phyloP scores from a whole-genome alignment of 2,797 vertebrate genomes.

The Apogon hyalosoma region DNA sequence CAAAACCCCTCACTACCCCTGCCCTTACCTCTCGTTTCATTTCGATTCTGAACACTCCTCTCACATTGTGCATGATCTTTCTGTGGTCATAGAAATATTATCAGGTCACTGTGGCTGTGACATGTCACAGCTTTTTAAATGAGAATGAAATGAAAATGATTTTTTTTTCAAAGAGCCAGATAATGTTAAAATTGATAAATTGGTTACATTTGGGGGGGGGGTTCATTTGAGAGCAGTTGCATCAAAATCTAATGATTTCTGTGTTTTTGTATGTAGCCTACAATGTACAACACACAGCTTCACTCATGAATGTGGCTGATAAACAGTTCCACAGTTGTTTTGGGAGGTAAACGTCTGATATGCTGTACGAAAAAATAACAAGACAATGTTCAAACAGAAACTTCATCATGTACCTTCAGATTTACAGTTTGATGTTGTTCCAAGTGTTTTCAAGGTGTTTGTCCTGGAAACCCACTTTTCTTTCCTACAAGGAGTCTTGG shows the following conservation, averaged over 20 bases:
- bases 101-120: conserved; percentile 34
- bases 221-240: not conserved
- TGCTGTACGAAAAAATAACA: conserved; percentile 8
- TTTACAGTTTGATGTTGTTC: conserved; percentile 7
- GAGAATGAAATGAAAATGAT: conserved; percentile 17
- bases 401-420: conserved; percentile 11
- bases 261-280: not conserved
- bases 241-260: conserved; percentile 2
- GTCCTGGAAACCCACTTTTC: conserved; percentile 25
- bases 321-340: conserved; percentile 8
- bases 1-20: conserved; percentile 16
- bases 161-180: not conserved
- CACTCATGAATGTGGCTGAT: conserved; percentile 6
- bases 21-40: conserved; percentile 39
- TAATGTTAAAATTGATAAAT: conserved; percentile 14
- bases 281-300: not conserved
- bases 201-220: no score
- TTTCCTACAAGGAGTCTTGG: not conserved
- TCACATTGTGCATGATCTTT: conserved; percentile 27
- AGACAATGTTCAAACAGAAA: not conserved
- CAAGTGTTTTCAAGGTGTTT: conserved; percentile 29
- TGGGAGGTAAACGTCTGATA: conserved; percentile 19
- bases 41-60: conserved; percentile 22
- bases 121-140: conserved; percentile 14
- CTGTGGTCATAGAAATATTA: conserved; percentile 25